Base-by-base conservation (phyloP, 2,797 vertebrate genomes). In the Cossypha niveicapilla region DNA sequence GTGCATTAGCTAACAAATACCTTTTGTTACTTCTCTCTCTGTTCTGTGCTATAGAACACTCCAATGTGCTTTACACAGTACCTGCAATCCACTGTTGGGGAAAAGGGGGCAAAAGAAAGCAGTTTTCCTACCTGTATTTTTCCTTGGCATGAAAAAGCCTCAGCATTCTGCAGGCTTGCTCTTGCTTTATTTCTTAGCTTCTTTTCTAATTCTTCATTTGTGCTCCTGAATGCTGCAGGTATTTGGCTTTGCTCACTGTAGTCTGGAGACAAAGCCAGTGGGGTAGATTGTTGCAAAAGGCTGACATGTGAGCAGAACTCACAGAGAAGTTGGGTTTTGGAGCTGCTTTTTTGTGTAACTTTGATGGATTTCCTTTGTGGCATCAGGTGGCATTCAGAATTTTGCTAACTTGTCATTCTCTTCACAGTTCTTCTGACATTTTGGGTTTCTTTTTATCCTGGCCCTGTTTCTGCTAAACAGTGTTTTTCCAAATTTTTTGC, bases 331-430 rank as follows among this genome's bases (percentile, higher is more conserved):
- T 85, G 32, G 72, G 25, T 82, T 28, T 80, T 87, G 50, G 39
- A 71, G 48, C 35, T 54, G 57, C 65, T 92, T 89, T 83, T 39
- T 63, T 90, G 4, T 74, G 37, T 21, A 25, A 45, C 65, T 93
- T 85, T 54, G 88, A 58, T 96, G 90, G 74, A 72, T 94, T 95
- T 94, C 84, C 86, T 92, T 56, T 74, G 86, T 79, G 72, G 61
- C 74, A 92, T 82, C 74, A 77, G 58, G 57, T 95, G 88, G 86
- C 85, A 70, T 80, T 93, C 90, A 67, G 61, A 85, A 72, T 95
- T 94, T 68, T 91, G 61, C 78, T 72, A 58, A 24, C 68, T 91
- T 87, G 47, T 80, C 68, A 17, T 82, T 86, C 60, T 86, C 44
- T 63, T 92, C 56, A 23, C 51, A 39, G n/a, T 34, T 24, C 42